phyloP scores from a whole-genome alignment of 2,113 vertebrate species.

The Ammodytes dubius region DNA sequence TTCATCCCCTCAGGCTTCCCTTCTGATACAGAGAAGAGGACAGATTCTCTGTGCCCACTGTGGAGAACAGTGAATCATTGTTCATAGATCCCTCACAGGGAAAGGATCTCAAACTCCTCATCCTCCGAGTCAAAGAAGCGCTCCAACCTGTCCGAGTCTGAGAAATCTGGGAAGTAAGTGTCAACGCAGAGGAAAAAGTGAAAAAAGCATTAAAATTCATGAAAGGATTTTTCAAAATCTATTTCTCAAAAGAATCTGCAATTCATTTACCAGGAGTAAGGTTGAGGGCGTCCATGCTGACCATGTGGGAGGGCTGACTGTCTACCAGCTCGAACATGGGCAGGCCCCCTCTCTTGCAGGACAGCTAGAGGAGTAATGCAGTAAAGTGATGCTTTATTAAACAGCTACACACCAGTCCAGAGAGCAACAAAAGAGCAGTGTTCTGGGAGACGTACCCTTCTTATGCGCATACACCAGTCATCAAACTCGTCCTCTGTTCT shows the following conservation, averaged over 20 bases:
- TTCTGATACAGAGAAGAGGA: slow-evolving; percentile 67
- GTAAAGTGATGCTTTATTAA: not conserved
- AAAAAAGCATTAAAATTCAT: not conserved
- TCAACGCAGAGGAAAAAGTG: not conserved
- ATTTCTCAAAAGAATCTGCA: not conserved
- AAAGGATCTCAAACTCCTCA: slow-evolving; percentile 98
- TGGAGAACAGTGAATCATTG: slow-evolving; percentile 49
- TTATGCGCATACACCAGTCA: slow-evolving; percentile 95
- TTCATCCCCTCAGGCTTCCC: slow-evolving; percentile 65
- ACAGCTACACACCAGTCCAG: not conserved
- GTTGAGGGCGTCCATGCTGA: slow-evolving; percentile 91
- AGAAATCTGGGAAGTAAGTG: slow-evolving; percentile 87
- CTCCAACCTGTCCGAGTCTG: slow-evolving; percentile 93
- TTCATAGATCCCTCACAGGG: slow-evolving; percentile 86
- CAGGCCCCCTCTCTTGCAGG: slow-evolving; percentile 89
- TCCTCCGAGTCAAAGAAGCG: slow-evolving; percentile 98
- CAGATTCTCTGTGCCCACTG: slow-evolving; percentile 46
- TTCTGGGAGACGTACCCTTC: slow-evolving; percentile 85
- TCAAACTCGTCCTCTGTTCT: slow-evolving; percentile 95
- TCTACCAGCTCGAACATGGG: slow-evolving; percentile 98
- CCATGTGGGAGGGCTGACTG: slow-evolving; percentile 93
- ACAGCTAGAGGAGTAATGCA: slow-evolving; percentile 82
- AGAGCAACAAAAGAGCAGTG: slow-evolving; percentile 1
- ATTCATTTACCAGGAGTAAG: slow-evolving; percentile 91
- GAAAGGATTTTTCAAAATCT: not conserved